phyloP scores from a whole-genome alignment of 2,113 vertebrate genomes.

The Hippolais icterina region DNA sequence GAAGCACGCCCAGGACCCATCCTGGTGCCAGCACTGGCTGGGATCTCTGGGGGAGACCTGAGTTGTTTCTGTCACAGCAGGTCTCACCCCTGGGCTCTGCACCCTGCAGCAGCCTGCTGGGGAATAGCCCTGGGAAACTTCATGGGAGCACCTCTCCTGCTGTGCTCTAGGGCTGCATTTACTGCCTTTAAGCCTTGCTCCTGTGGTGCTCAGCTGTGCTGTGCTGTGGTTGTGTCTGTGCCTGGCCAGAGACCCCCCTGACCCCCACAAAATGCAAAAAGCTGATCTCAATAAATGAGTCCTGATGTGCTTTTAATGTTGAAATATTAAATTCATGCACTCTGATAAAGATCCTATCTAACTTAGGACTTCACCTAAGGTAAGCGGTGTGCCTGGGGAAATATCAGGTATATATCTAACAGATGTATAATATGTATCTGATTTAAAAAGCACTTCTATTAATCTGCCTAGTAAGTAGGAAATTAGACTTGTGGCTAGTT shows the following conservation, averaged over 20 bases:
- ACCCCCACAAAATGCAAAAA: neutral
- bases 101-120: neutral
- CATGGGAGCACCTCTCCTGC: rapidly evolving
- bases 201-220: no score
- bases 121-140: neutral
- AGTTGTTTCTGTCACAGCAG: neutral
- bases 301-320: neutral
- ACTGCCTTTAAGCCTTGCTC: neutral
- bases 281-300: neutral
- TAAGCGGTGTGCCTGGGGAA: neutral
- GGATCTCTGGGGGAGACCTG: neutral
- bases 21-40: neutral
- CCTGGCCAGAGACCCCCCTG: neutral
- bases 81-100: neutral
- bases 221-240: neutral
- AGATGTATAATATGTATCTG: neutral
- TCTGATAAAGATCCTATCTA: neutral
- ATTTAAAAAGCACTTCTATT: neutral
- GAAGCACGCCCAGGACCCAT: neutral
- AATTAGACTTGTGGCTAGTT: neutral
- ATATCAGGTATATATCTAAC: neutral
- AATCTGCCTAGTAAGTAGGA: neutral
- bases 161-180: neutral
- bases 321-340: neutral
- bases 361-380: neutral